phyloP scores from a whole-genome alignment of 1,140 invertebrate species.

The Drosophila persimilis region DNA sequence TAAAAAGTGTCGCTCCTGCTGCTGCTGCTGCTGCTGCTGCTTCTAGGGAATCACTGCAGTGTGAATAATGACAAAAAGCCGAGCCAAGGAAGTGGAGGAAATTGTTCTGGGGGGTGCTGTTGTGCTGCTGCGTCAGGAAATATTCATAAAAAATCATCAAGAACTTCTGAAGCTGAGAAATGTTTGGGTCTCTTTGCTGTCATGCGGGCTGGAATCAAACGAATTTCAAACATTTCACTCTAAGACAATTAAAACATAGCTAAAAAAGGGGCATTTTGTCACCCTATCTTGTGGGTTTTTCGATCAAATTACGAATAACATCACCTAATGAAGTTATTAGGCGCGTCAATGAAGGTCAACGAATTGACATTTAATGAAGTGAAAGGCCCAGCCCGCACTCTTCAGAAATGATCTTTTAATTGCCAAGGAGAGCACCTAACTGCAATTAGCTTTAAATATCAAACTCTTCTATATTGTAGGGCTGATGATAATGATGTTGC shows the following conservation, averaged over 20 bases:
- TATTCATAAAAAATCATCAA: conserved; percentile 71
- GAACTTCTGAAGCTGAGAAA: conserved; percentile 35
- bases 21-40: conserved; percentile 4
- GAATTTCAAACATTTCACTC: conserved; percentile 24
- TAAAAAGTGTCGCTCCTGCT: conserved; percentile 23
- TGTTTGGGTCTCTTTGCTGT: conserved; percentile 17
- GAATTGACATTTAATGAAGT: conserved; percentile 79
- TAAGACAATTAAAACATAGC: conserved; percentile 26
- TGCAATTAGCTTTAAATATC: conserved; percentile 64
- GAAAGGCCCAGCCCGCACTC: conserved; percentile 54
- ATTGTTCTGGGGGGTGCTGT: conserved; percentile 30
- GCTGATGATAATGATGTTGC: conserved; percentile 55
- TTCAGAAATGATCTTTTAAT: conserved; percentile 72
- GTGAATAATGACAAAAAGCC: conserved; percentile 64
- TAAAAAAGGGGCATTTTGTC: conserved; percentile 25
- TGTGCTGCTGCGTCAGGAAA: conserved; percentile 58
- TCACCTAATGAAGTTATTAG: conserved; percentile 73
- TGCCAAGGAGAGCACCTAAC: conserved; percentile 57
- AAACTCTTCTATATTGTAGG: conserved; percentile 30
- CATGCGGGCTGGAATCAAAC: conserved; percentile 59
- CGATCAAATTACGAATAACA: conserved; percentile 15
- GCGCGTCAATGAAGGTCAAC: conserved; percentile 74
- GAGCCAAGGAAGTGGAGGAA: conserved; percentile 22
- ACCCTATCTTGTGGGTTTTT: conserved; percentile 45
- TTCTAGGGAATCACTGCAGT: conserved; percentile 77